Evolutionary conservation across 2,797 vertebrate species (phyloP).

Genomic region (Pachyuromys duprasi): DNA sequence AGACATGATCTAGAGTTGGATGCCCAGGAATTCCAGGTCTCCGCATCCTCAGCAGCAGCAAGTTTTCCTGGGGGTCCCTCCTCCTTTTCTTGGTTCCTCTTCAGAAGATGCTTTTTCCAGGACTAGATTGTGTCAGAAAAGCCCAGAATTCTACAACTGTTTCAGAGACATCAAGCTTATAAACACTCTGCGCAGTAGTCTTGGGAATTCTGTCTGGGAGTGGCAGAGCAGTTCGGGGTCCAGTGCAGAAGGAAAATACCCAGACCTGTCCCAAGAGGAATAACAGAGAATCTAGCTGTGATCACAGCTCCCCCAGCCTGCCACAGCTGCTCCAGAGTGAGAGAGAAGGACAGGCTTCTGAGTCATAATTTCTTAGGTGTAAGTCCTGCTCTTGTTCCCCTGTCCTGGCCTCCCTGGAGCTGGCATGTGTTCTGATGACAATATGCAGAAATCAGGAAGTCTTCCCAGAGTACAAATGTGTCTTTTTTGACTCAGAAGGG

Average conservation of each 20-base stretch:
- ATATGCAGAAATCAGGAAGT: background rate
- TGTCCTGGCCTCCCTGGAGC: background rate
- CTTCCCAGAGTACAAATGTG: background rate
- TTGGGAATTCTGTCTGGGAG: constrained; percentile 32
- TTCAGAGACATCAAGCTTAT: constrained; percentile 38
- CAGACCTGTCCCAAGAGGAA: constrained; percentile 33
- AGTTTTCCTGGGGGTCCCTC: background rate
- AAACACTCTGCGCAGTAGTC: constrained; percentile 49
- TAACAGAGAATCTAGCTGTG: background rate
- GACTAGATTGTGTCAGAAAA: constrained; percentile 20
- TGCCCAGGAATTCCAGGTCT: background rate
- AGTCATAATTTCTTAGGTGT: background rate
- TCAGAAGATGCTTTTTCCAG: constrained; percentile 27
- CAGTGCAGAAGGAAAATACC: constrained; percentile 2
- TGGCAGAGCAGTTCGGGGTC: background rate
- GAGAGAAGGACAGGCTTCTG: background rate
- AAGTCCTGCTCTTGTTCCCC: background rate
- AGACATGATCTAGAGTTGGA: background rate
- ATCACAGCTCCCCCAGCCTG: background rate
- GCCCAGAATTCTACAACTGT: constrained; percentile 15
- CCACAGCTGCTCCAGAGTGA: background rate
- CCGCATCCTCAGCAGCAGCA: background rate
- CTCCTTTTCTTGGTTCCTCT: background rate
- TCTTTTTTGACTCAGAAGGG: background rate
- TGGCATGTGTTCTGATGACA: background rate